Percentiles rank a stretch among this genome's conserved stretches.
phyloP scores from a whole-genome alignment of 2,113 vertebrate genomes.

The Planiliza haematocheilus region DNA sequence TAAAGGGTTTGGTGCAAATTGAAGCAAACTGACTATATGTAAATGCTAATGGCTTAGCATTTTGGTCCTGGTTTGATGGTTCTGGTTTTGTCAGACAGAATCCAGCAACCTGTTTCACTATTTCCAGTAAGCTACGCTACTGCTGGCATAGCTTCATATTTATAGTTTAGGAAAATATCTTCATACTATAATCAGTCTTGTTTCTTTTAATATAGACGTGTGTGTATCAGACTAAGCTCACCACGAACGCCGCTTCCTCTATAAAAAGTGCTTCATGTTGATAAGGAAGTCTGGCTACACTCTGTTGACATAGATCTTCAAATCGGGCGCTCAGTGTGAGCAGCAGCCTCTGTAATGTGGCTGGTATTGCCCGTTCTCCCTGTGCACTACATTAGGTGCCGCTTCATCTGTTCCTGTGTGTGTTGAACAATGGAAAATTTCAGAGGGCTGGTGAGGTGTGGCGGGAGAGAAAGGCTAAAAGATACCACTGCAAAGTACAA shows the following conservation, averaged over 20 bases:
- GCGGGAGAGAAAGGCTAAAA: slow-evolving; percentile 33
- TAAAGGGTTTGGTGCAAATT: no score
- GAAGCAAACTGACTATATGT: no score
- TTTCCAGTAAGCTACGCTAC: no score
- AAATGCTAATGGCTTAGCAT: no score
- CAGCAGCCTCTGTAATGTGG: slow-evolving; percentile 72
- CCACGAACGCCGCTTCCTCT: not conserved
- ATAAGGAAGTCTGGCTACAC: slow-evolving; percentile 67
- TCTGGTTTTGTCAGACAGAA: no score
- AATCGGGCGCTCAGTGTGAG: slow-evolving; percentile 60
- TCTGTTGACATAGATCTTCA: slow-evolving; percentile 71
- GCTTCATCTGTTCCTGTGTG: slow-evolving; percentile 81
- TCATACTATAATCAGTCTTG: no score
- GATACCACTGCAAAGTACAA: slow-evolving; percentile 6
- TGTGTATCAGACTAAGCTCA: not conserved
- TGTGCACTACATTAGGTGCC: slow-evolving; percentile 81
- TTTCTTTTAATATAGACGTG: no score
- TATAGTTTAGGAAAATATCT: no score
- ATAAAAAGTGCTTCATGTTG: slow-evolving; percentile 41
- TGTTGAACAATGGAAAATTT: slow-evolving; percentile 77
- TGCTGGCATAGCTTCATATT: no score
- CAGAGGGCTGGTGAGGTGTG: slow-evolving; percentile 42
- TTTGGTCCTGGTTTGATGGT: no score
- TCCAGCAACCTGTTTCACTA: no score
- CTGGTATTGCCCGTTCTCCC: slow-evolving; percentile 81